phyloP scores from a whole-genome alignment of 1,140 invertebrate genomes.

The Drosophila simulans region DNA sequence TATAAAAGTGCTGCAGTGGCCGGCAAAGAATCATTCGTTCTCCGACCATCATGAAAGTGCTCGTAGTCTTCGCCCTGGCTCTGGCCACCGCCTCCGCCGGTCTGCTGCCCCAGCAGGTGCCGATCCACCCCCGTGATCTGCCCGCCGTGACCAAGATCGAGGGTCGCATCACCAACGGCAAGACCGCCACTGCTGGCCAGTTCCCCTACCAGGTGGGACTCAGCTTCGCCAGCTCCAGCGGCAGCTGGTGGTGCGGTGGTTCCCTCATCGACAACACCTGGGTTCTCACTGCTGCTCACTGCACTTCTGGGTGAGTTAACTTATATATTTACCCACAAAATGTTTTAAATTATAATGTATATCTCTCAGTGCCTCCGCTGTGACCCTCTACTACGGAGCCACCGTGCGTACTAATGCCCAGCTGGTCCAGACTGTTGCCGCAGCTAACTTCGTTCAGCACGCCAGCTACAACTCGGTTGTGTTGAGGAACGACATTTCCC shows the following conservation, averaged over 20 bases:
- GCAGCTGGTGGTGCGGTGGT: slow-evolving; percentile 86
- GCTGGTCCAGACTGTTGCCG: slow-evolving; percentile 37
- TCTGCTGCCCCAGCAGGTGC: slow-evolving; percentile 41
- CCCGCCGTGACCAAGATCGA: slow-evolving; percentile 39
- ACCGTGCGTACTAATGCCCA: slow-evolving; percentile 51
- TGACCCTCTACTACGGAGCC: slow-evolving; percentile 60
- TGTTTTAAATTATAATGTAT: not conserved
- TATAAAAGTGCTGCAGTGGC: slow-evolving; percentile 31
- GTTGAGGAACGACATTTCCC: slow-evolving; percentile 63
- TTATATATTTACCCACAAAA: too few species aligned
- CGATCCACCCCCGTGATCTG: slow-evolving; percentile 62
- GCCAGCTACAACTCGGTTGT: slow-evolving; percentile 49
- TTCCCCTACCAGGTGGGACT: slow-evolving; percentile 86
- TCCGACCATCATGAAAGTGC: slow-evolving; percentile 73
- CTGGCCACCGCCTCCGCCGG: slow-evolving; percentile 69
- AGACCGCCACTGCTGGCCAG: slow-evolving; percentile 76
- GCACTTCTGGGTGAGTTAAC: slow-evolving; percentile 62
- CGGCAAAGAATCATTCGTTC: slow-evolving; percentile 52
- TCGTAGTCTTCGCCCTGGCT: slow-evolving; percentile 69
- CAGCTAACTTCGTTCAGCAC: slow-evolving; percentile 55
- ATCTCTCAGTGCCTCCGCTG: slow-evolving; percentile 47
- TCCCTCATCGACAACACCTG: slow-evolving; percentile 86
- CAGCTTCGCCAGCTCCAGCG: slow-evolving; percentile 69
- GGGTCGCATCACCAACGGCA: slow-evolving; percentile 79
- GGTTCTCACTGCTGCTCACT: slow-evolving; percentile 88